Conservation (phyloP, 35 echinoderm and acorn worm genomes). For the Apostichopus californicus region DNA sequence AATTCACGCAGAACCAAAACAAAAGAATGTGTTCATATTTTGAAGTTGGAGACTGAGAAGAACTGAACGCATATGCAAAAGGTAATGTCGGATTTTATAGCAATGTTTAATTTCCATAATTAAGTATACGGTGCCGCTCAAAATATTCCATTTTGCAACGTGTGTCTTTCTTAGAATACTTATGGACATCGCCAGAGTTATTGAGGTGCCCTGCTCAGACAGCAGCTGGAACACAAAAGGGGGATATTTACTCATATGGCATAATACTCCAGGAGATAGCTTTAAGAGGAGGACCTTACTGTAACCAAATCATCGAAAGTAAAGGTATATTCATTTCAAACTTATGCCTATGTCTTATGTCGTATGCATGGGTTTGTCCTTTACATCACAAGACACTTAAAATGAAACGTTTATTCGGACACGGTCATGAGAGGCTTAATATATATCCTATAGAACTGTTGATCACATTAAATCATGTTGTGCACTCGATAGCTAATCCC, state of each 20-base stretch:
- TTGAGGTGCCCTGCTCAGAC: constrained; percentile 53
- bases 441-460: no score
- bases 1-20: no score
- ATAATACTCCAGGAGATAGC: constrained; percentile 82
- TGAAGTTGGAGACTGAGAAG: no score
- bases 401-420: no score
- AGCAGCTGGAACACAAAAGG: constrained; percentile 67
- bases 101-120: background rate
- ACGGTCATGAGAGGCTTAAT: no score
- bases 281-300: constrained; percentile 61
- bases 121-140: background rate
- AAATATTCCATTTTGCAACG: background rate
- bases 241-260: constrained; percentile 66
- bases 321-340: constrained; percentile 44
- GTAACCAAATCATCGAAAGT: constrained; percentile 49
- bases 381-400: no score
- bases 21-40: no score
- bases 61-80: background rate
- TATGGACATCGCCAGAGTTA: constrained; percentile 93
- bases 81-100: background rate
- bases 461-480: no score
- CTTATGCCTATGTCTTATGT: no score
- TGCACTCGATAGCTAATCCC: no score
- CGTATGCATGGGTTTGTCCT: no score
- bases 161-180: constrained; percentile 50